phyloP scores from a whole-genome alignment of 1,140 invertebrate species.

The Armadillidium nasatum region DNA sequence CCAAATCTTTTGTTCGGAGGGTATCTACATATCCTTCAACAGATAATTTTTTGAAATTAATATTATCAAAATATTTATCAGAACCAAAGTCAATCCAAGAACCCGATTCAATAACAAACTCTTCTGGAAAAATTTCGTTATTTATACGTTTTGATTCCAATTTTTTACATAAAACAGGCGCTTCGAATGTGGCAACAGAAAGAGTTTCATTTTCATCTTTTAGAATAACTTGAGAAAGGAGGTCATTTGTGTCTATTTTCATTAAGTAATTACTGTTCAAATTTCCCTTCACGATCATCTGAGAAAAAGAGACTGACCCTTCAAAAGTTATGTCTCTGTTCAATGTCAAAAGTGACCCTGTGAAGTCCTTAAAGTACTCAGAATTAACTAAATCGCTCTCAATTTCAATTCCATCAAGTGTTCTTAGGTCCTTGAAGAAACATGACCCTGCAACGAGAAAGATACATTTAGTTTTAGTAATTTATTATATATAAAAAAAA shows the following conservation, averaged over 20 bases:
- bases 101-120: background rate
- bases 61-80: background rate
- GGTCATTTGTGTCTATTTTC: background rate
- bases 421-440: background rate
- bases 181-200: background rate
- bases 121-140: background rate
- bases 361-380: background rate
- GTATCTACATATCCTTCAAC: background rate
- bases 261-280: background rate
- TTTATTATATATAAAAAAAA: too few relatives aligned
- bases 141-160: background rate
- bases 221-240: background rate
- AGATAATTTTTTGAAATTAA: background rate
- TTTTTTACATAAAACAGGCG: background rate
- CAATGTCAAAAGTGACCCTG: background rate
- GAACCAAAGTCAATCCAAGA: background rate
- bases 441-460: background rate
- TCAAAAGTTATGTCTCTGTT: background rate
- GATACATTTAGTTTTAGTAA: background rate
- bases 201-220: background rate
- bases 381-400: background rate
- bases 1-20: background rate
- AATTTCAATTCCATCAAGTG: background rate
- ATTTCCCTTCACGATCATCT: background rate
- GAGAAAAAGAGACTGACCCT: background rate